These are phyloP conservation scores for Epirrita christyi DNA, from an alignment of 2,888 invertebrate genomes.

Conservation along the genomic window DNA sequence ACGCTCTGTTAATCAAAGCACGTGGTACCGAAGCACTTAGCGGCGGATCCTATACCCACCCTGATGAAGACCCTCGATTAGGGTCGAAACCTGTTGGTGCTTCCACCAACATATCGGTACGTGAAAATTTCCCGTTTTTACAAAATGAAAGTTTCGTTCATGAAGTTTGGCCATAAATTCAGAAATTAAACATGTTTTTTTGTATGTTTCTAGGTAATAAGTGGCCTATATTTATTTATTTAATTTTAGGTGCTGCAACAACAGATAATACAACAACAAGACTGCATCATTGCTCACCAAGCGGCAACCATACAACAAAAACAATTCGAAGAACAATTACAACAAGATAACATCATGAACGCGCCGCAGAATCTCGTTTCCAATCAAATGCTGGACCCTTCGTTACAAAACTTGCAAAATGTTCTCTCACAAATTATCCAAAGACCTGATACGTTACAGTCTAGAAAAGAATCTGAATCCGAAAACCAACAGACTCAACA, in stretches of 20 bases:
- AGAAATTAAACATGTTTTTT: too few species aligned
- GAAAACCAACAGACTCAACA: slow-evolving; percentile 60
- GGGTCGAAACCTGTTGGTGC: too few species aligned
- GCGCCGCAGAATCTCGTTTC: slow-evolving; percentile 70
- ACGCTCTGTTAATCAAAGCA: too few species aligned
- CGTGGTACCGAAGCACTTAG: too few species aligned
- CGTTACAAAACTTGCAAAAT: slow-evolving; percentile 78
- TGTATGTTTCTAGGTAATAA: too few species aligned
- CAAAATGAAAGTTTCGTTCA: too few species aligned
- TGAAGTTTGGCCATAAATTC: too few species aligned
- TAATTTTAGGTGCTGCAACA: slow-evolving; percentile 72
- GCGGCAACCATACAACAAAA: slow-evolving; percentile 79
- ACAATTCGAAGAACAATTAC: slow-evolving; percentile 71
- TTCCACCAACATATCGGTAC: too few species aligned
- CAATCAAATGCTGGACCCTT: slow-evolving; percentile 77
- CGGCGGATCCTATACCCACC: too few species aligned
- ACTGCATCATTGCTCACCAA: slow-evolving; percentile 76
- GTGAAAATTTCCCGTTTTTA: too few species aligned
- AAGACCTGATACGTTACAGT: slow-evolving; percentile 70
- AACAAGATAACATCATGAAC: slow-evolving; percentile 67
- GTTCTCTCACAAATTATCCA: slow-evolving; percentile 77
- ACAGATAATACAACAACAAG: slow-evolving; percentile 79
- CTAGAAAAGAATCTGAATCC: slow-evolving; percentile 74
- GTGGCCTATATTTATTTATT: background rate
- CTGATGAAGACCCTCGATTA: too few species aligned